These are phyloP conservation scores for Poeciliopsis paucimaculata DNA, from an alignment of 2,797 vertebrate genomes.

Conservation along the genomic window DNA sequence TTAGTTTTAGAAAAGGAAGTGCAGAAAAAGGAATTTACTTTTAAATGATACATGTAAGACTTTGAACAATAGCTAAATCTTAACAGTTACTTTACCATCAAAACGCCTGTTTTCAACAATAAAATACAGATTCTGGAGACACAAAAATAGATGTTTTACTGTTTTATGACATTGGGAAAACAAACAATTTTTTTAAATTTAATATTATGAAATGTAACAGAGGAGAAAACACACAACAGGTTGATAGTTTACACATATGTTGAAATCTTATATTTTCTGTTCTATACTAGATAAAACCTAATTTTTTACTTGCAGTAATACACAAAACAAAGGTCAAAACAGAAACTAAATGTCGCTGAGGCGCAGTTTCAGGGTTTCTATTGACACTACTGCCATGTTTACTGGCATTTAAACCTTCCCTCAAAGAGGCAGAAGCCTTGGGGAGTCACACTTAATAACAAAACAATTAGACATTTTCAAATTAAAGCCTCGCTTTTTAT, in stretches of 20 bases:
- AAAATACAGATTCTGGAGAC: background rate
- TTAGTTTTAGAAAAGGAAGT: background rate
- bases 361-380: background rate
- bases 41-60: background rate
- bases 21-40: background rate
- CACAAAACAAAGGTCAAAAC: background rate
- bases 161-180: background rate
- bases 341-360: background rate
- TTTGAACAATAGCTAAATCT: background rate
- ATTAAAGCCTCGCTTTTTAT: background rate
- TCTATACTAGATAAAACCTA: background rate
- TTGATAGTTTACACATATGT: background rate
- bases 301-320: background rate
- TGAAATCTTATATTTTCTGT: background rate
- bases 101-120: background rate
- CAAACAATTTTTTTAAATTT: background rate
- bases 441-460: background rate
- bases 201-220: background rate
- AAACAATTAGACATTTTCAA: background rate
- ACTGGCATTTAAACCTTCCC: conserved; percentile 11
- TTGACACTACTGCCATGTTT: conserved; percentile 33
- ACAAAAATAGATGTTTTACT: background rate
- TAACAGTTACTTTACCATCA: background rate
- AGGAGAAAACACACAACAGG: background rate
- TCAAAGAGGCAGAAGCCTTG: background rate